phyloP scores from a whole-genome alignment of 1,140 invertebrate genomes.

The Heliothis subflexa region DNA sequence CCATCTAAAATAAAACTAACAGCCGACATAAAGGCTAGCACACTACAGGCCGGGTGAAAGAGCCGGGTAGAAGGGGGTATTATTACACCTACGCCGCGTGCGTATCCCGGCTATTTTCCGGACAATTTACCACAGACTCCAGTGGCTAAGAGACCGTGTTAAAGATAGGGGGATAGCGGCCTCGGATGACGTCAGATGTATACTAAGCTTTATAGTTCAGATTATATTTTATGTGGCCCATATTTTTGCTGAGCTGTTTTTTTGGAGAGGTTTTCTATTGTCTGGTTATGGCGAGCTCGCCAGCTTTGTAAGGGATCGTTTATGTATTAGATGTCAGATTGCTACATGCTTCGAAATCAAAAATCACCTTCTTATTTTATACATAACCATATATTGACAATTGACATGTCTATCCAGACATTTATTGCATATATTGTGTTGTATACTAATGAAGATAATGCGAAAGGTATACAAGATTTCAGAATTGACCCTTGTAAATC shows the following conservation, averaged over 20 bases:
- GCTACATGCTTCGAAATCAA: no score
- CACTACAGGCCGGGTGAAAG: constrained; percentile 14
- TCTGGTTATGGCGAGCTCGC: no score
- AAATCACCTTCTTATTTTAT: no score
- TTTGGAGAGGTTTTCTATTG: background rate
- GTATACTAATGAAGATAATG: no score
- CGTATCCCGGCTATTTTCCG: constrained; percentile 70
- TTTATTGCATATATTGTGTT: no score
- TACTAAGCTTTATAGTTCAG: constrained; percentile 16
- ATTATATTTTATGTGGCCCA: constrained; percentile 27
- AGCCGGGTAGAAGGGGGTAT: constrained; percentile 38
- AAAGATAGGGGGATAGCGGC: constrained; percentile 64
- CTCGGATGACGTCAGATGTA: constrained; percentile 62
- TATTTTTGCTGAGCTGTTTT: background rate
- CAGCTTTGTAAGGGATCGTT: no score
- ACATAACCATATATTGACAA: no score
- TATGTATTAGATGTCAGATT: no score
- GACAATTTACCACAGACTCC: constrained; percentile 69
- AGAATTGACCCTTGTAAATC: no score
- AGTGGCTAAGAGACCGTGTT: constrained; percentile 73
- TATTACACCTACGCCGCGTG: constrained; percentile 50
- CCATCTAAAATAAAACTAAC: constrained; percentile 11
- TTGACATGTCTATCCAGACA: no score
- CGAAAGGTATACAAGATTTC: no score
- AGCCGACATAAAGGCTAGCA: constrained; percentile 16